These are phyloP conservation scores for Sorex araneus DNA, from an alignment of 2,113 vertebrate species.

Conservation along the genomic window DNA sequence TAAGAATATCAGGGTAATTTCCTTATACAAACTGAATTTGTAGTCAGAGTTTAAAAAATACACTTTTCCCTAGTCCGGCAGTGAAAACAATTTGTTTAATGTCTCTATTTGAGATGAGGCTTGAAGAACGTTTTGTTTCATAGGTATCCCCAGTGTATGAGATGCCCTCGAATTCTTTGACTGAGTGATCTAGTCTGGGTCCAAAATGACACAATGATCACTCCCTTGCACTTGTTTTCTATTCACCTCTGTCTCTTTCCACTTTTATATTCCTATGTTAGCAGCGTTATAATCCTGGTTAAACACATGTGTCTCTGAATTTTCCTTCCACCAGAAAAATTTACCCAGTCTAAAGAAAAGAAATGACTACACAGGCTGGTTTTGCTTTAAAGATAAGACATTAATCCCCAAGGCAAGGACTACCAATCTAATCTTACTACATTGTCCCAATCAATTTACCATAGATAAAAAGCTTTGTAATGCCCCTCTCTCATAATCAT, in stretches of 20 bases:
- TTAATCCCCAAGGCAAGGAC: not conserved
- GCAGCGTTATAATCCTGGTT: constrained; percentile 49
- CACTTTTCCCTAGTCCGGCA: constrained; percentile 39
- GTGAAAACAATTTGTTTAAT: constrained; percentile 70
- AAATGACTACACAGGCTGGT: constrained; percentile 12
- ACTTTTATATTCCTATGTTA: not conserved
- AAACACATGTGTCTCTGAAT: constrained; percentile 30
- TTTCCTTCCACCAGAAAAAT: not conserved
- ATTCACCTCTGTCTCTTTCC: not conserved
- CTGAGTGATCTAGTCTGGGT: not conserved
- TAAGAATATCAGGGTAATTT: constrained; percentile 69
- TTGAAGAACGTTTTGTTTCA: constrained; percentile 48
- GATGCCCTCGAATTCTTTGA: not conserved
- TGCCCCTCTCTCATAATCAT: not conserved
- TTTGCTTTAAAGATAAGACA: constrained; percentile 19
- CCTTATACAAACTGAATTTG: constrained; percentile 47
- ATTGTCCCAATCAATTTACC: not conserved
- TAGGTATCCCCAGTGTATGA: constrained; percentile 30
- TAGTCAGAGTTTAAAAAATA: constrained; percentile 67
- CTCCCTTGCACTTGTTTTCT: not conserved
- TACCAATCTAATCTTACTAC: constrained; percentile 9
- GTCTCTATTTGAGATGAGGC: constrained; percentile 60
- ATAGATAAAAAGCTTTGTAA: not conserved
- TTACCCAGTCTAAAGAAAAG: constrained; percentile 33
- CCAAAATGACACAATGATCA: not conserved